These are phyloP conservation scores for Oreocharis arfaki DNA, from an alignment of 2,113 vertebrate species.

Conservation along the genomic window DNA sequence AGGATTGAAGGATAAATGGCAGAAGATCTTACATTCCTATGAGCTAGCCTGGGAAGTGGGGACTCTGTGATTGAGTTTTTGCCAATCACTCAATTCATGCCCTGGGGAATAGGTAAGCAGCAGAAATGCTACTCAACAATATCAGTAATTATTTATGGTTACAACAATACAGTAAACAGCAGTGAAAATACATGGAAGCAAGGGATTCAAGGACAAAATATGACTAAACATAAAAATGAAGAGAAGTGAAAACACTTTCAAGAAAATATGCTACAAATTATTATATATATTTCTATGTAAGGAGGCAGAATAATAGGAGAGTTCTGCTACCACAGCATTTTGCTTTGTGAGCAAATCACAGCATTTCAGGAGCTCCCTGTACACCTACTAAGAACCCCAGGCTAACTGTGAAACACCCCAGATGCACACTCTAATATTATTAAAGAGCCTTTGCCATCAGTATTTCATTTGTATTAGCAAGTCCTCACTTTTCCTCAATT, in stretches of 20 bases:
- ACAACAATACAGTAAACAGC: constrained; percentile 7
- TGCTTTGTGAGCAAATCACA: not conserved
- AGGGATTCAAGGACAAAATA: constrained; percentile 32
- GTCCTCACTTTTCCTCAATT: not conserved
- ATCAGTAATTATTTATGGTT: constrained; percentile 63
- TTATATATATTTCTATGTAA: not conserved
- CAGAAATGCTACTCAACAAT: constrained; percentile 51
- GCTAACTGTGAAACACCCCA: constrained; percentile 1
- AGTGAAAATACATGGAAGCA: not conserved
- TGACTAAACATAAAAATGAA: not conserved
- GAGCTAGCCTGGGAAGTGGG: not conserved
- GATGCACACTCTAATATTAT: not conserved
- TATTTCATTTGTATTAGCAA: constrained; percentile 25
- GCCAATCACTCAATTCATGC: constrained; percentile 39
- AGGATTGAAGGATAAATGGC: constrained; percentile 65
- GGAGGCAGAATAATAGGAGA: not conserved
- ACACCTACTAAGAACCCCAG: not conserved
- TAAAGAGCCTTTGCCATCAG: not conserved
- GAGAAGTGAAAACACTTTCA: not conserved
- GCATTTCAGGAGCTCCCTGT: not conserved
- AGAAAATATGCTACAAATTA: not conserved
- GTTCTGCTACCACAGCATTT: not conserved
- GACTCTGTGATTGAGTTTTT: constrained; percentile 50
- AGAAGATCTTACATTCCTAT: constrained; percentile 53
- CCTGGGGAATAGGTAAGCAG: constrained; percentile 20